Percentiles rank a stretch among this genome's conserved stretches.
Conservation (phyloP, 2,888 invertebrate genomes). For the Toxonevra muliebris region DNA sequence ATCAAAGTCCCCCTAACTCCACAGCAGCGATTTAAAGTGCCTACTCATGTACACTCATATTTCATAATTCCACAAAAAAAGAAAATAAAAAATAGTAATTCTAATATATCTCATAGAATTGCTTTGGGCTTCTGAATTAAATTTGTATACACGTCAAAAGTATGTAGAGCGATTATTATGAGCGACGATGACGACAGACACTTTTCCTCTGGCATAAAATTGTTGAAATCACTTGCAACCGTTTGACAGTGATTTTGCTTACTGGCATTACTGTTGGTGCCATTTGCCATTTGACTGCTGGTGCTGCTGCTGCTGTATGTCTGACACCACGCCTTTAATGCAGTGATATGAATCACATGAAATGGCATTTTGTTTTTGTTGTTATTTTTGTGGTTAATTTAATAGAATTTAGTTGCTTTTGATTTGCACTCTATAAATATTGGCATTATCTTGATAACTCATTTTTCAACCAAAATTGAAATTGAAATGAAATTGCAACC, state of each 20-base stretch:
- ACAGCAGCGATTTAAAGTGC: not conserved
- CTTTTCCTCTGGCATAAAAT: constrained; percentile 20
- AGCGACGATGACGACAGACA: constrained; percentile 4
- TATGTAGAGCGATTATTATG: not conserved
- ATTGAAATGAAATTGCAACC: constrained; percentile 32
- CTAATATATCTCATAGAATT: too few relatives aligned
- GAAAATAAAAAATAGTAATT: too few relatives aligned
- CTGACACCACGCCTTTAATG: constrained; percentile 58
- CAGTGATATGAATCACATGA: constrained; percentile 58
- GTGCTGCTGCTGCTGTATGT: constrained; percentile 41
- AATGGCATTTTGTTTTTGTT: not conserved
- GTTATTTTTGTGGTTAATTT: not conserved
- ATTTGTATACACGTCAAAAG: not conserved
- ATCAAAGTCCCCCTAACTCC: too few relatives aligned
- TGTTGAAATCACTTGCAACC: constrained; percentile 30
- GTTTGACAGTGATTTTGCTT: constrained; percentile 57
- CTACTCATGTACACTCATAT: not conserved
- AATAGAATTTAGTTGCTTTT: constrained; percentile 26
- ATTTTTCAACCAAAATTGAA: constrained; percentile 54
- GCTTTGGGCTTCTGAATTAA: too few relatives aligned
- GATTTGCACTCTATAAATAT: constrained; percentile 31
- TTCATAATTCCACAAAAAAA: too few relatives aligned
- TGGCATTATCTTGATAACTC: constrained; percentile 56
- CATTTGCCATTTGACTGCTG: constrained; percentile 36
- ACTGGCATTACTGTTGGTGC: constrained; percentile 46